phyloP scores from a whole-genome alignment of 2,113 vertebrate genomes.

The Kryptolebias marmoratus region DNA sequence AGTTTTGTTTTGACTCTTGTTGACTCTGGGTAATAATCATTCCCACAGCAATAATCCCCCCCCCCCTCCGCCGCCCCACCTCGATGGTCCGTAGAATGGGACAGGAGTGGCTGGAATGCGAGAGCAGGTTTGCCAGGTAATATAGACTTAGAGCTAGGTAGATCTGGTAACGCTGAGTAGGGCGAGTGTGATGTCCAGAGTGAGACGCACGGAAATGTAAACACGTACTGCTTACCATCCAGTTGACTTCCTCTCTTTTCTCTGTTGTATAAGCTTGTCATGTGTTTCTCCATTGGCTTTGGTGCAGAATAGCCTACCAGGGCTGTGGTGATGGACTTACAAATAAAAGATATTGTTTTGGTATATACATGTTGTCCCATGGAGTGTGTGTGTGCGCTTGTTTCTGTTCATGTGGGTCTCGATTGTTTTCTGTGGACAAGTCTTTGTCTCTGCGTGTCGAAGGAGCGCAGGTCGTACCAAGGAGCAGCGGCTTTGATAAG shows the following conservation, averaged over 20 bases:
- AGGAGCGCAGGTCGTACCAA: slow-evolving; percentile 18
- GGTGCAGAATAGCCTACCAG: slow-evolving; percentile 88
- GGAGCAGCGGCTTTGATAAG: background rate
- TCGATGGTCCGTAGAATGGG: slow-evolving; percentile 69
- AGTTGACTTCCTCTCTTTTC: slow-evolving; percentile 87
- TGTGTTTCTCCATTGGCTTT: slow-evolving; percentile 99
- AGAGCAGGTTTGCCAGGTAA: slow-evolving; percentile 68
- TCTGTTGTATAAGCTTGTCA: slow-evolving; percentile 96
- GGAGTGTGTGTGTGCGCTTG: slow-evolving; percentile 37
- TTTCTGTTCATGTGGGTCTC: slow-evolving; percentile 29
- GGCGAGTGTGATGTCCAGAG: slow-evolving; percentile 59
- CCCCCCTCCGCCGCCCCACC: background rate
- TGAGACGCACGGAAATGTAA: slow-evolving; percentile 73
- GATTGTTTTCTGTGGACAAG: slow-evolving; percentile 23
- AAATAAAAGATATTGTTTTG: slow-evolving; percentile 99
- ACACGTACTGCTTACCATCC: slow-evolving; percentile 77
- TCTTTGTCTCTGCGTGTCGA: slow-evolving; percentile 48
- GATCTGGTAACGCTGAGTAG: slow-evolving; percentile 59
- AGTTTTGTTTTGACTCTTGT: slow-evolving; percentile 74
- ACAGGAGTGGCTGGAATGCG: slow-evolving; percentile 60
- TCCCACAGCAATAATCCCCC: slow-evolving; percentile 79
- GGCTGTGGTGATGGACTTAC: slow-evolving; percentile 97
- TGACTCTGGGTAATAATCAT: slow-evolving; percentile 80
- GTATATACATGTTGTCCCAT: slow-evolving; percentile 75
- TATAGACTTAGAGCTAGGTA: slow-evolving; percentile 72